Conservation (phyloP, 2,888 invertebrate genomes). For the Protodeltote pygarga region DNA sequence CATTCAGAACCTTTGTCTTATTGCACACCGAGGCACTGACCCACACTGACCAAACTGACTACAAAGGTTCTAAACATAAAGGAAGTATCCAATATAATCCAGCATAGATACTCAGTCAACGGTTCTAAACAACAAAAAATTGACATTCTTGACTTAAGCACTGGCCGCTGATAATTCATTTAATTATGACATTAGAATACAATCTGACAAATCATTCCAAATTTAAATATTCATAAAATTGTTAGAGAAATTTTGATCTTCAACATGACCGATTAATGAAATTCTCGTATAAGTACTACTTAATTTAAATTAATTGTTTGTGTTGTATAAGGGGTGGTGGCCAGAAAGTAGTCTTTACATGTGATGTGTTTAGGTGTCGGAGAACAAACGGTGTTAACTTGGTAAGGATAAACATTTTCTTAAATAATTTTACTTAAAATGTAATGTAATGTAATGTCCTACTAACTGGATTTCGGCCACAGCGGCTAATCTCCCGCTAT, state of each 20-base stretch:
- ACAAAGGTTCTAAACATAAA: too few relatives aligned
- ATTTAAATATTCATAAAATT: conserved; percentile 14
- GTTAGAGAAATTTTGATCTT: conserved; percentile 3
- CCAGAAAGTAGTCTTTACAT: conserved; percentile 22
- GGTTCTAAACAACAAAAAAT: too few relatives aligned
- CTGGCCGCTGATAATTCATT: conserved; percentile 2
- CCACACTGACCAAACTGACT: too few relatives aligned
- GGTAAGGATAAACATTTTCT: conserved; percentile 50
- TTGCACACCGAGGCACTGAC: too few relatives aligned
- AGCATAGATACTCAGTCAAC: too few relatives aligned
- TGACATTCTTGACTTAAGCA: neutral
- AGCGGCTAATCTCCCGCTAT: too few relatives aligned
- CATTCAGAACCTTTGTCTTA: too few relatives aligned
- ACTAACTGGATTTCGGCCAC: too few relatives aligned
- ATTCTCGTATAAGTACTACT: too few relatives aligned
- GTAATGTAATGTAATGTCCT: too few relatives aligned
- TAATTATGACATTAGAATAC: conserved; percentile 4
- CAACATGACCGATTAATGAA: conserved; percentile 34
- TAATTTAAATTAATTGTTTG: conserved; percentile 11
- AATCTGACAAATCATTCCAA: conserved; percentile 25
- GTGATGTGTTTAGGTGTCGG: conserved; percentile 53
- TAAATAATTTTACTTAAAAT: too few relatives aligned
- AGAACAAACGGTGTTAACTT: conserved; percentile 52
- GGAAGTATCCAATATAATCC: too few relatives aligned
- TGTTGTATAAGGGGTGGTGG: conserved; percentile 1